Percentiles rank a stretch among this genome's conserved stretches.
Conservation (phyloP, 1,140 invertebrate genomes). For the Drosophila athabasca region DNA sequence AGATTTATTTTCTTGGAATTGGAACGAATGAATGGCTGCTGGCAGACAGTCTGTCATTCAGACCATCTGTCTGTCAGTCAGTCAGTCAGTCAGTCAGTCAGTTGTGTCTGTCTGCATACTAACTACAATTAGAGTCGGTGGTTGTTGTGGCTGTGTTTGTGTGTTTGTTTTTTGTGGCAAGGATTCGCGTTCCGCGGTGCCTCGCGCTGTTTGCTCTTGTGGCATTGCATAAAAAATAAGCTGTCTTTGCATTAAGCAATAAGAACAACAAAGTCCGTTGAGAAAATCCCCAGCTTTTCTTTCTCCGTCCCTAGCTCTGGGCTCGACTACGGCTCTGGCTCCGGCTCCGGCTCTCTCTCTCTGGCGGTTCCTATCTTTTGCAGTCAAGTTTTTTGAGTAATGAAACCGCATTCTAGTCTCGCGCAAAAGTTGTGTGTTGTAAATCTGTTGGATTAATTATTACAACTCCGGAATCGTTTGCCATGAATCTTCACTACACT, state of each 20-base stretch:
- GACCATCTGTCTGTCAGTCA: slow-evolving; percentile 25
- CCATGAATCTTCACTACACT: slow-evolving; percentile 53
- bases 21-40: slow-evolving; percentile 59
- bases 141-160: background rate
- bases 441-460: slow-evolving; percentile 81
- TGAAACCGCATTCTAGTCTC: slow-evolving; percentile 50
- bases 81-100: slow-evolving; percentile 31
- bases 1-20: slow-evolving; percentile 42
- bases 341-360: background rate
- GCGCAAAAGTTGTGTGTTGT: slow-evolving; percentile 62
- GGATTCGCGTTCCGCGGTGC: slow-evolving; percentile 21
- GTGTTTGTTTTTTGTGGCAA: slow-evolving; percentile 6
- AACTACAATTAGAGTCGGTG: slow-evolving; percentile 69
- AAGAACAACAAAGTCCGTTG: slow-evolving; percentile 62
- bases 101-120: slow-evolving; percentile 53
- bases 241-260: slow-evolving; percentile 50
- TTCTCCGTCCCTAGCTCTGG: background rate
- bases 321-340: too few relatives aligned
- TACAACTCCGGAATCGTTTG: slow-evolving; percentile 78
- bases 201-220: slow-evolving; percentile 62
- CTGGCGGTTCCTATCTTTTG: background rate
- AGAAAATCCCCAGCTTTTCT: slow-evolving; percentile 24
- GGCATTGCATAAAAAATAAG: slow-evolving; percentile 71
- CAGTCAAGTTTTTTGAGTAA: slow-evolving; percentile 65
- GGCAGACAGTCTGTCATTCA: slow-evolving; percentile 32